phyloP scores from a whole-genome alignment of 1,140 invertebrate genomes.

The Eufriesea mexicana region DNA sequence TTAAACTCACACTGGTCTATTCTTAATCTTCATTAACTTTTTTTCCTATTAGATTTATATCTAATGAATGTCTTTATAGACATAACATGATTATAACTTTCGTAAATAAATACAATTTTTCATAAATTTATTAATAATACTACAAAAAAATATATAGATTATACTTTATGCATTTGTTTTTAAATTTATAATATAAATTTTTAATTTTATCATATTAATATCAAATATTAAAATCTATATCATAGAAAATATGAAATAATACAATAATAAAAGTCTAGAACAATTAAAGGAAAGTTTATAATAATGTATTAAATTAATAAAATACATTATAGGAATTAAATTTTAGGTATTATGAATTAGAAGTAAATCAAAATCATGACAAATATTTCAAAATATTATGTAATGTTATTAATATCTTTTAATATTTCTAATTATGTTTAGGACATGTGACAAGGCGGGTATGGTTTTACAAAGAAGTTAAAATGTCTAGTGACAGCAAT shows the following conservation, averaged over 20 bases:
- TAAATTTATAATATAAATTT: background rate
- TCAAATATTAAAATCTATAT: too few species aligned
- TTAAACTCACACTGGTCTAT: constrained; percentile 11
- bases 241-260: background rate
- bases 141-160: too few species aligned
- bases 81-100: background rate
- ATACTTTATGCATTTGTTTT: too few species aligned
- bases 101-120: too few species aligned
- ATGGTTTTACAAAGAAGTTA: constrained; percentile 60
- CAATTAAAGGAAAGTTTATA: background rate
- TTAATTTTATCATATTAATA: background rate
- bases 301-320: background rate
- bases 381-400: background rate
- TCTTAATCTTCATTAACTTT: background rate
- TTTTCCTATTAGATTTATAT: background rate
- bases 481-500: constrained; percentile 78
- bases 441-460: constrained; percentile 48
- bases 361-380: background rate
- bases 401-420: background rate
- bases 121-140: too few species aligned
- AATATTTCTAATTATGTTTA: background rate
- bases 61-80: background rate
- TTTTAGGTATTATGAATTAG: background rate
- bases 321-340: background rate
- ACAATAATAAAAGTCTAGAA: background rate